phyloP scores from a whole-genome alignment of 2,113 vertebrate genomes.

The Anolis carolinensis region DNA sequence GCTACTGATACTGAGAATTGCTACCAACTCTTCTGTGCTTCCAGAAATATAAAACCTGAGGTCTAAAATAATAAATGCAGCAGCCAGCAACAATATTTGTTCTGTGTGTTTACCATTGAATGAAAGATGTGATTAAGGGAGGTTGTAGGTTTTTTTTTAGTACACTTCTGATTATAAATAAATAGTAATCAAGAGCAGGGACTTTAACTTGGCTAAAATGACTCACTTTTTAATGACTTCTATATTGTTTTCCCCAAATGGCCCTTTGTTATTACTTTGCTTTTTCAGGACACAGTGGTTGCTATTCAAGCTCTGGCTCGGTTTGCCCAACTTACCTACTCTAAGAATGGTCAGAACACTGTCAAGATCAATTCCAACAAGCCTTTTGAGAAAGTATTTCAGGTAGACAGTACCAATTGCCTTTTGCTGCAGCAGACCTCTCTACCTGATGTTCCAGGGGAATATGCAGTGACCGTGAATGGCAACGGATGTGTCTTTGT shows the following conservation, averaged over 20 bases:
- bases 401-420: slow-evolving; percentile 60
- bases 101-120: too few relatives aligned
- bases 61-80: too few relatives aligned
- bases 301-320: slow-evolving; percentile 69
- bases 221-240: too few relatives aligned
- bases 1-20: too few relatives aligned
- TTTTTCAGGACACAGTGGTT: slow-evolving; percentile 70
- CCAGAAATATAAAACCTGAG: too few relatives aligned
- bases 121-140: too few relatives aligned
- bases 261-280: neutral
- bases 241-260: neutral
- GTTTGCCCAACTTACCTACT: slow-evolving; percentile 62
- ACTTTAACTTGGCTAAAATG: too few relatives aligned
- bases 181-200: too few relatives aligned
- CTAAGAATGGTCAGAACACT: slow-evolving; percentile 37
- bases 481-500: slow-evolving; percentile 64
- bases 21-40: too few relatives aligned
- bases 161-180: too few relatives aligned
- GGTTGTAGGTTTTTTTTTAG: too few relatives aligned
- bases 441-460: slow-evolving; percentile 51
- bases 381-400: slow-evolving; percentile 54
- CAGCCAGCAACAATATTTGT: too few relatives aligned
- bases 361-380: slow-evolving; percentile 55
- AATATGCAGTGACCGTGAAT: slow-evolving; percentile 59
- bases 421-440: slow-evolving; percentile 62